Percentiles rank a stretch among this genome's conserved stretches.
Evolutionary conservation across 1,140 invertebrate genomes (phyloP).

Genomic region (Plutomurus gul): DNA sequence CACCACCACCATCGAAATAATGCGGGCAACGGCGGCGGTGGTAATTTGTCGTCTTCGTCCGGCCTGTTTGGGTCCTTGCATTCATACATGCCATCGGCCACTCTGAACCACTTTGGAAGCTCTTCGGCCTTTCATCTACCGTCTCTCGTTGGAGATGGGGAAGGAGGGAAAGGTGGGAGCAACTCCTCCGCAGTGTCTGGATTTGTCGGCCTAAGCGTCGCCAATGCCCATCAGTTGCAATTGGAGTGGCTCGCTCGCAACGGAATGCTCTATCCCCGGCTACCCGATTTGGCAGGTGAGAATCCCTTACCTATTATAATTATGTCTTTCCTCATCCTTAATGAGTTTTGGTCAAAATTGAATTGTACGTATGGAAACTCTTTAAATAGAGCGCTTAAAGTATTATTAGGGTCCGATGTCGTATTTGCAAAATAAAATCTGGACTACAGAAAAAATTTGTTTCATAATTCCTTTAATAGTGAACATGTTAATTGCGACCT

Average conservation of each 20-base stretch:
- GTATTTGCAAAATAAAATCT: no score
- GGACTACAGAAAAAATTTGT: no score
- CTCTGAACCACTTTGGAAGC: slow-evolving; percentile 25
- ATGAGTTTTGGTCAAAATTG: no score
- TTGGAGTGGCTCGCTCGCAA: slow-evolving; percentile 81
- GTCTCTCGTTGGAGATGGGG: background rate
- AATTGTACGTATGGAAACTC: no score
- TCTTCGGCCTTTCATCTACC: slow-evolving; percentile 51
- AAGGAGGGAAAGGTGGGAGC: background rate
- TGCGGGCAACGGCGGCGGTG: background rate
- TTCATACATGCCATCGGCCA: slow-evolving; percentile 38
- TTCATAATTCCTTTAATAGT: no score
- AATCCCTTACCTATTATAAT: background rate
- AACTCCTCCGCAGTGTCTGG: slow-evolving; percentile 18
- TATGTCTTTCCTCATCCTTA: no score
- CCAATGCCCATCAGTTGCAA: slow-evolving; percentile 77
- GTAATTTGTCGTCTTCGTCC: background rate
- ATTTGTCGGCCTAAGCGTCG: slow-evolving; percentile 55
- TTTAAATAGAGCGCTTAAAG: no score
- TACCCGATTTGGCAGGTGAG: slow-evolving; percentile 68
- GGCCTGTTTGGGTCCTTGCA: slow-evolving; percentile 33
- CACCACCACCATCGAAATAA: slow-evolving; percentile 1
- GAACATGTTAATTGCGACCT: no score
- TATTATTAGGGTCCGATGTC: no score
- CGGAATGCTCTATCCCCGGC: slow-evolving; percentile 80